Percentiles rank a stretch among this genome's conserved stretches.
phyloP scores from a whole-genome alignment of 1,140 invertebrate genomes.

The Drosophila jambulina region DNA sequence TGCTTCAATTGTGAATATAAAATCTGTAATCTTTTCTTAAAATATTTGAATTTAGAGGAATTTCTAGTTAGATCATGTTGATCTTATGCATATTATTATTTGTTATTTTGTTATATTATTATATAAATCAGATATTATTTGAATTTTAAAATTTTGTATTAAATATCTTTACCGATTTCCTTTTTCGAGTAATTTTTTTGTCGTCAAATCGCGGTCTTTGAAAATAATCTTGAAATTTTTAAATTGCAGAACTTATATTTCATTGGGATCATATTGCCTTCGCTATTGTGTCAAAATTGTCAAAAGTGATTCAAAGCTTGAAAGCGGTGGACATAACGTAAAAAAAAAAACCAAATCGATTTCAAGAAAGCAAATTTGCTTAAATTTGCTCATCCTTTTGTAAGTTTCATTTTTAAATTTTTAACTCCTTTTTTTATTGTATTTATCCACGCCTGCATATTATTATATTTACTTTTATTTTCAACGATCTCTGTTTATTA shows the following conservation, averaged over 20 bases:
- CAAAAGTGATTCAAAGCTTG: conserved; percentile 8
- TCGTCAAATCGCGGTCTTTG: not conserved
- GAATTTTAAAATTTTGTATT: not conserved
- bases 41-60: not conserved
- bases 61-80: not conserved
- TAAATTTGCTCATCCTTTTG: conserved; percentile 31
- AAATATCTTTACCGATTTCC: not conserved
- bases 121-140: not conserved
- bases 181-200: not conserved
- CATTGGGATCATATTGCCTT: conserved; percentile 7
- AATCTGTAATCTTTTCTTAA: no score
- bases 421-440: not conserved
- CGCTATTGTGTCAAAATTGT: conserved; percentile 39
- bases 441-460: conserved; percentile 21
- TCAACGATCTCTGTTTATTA: conserved; percentile 32
- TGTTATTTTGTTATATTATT: not conserved
- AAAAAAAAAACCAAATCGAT: conserved; percentile 4
- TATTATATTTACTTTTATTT: conserved; percentile 26
- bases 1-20: not conserved
- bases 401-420: conserved; percentile 38
- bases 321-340: conserved; percentile 3
- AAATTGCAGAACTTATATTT: not conserved
- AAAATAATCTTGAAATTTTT: not conserved
- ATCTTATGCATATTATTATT: not conserved
- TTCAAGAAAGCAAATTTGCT: conserved; percentile 18